Conservation (phyloP, 2,888 invertebrate species). For the Scaptomyza tumidula region DNA sequence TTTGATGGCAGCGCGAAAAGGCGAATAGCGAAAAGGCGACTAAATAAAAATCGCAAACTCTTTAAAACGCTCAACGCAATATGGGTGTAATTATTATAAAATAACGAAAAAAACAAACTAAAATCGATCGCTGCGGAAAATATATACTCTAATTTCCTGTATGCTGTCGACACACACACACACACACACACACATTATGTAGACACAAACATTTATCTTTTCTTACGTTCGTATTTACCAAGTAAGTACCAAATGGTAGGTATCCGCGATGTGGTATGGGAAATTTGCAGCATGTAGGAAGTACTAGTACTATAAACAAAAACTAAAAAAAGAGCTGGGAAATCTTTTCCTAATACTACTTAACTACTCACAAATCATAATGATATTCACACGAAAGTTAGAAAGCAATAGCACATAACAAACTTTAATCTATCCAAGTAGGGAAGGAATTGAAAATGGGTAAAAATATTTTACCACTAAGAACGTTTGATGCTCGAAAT, state of each 20-base stretch:
- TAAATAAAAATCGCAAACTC: constrained; percentile 18
- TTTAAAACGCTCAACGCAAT: constrained; percentile 37
- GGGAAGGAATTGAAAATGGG: too few species aligned
- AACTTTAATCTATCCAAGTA: too few species aligned
- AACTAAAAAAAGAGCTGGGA: constrained; percentile 3
- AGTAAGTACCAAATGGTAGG: background rate
- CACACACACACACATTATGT: constrained; percentile 52
- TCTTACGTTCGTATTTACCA: background rate
- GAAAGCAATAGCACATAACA: too few species aligned
- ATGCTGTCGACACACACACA: constrained; percentile 57
- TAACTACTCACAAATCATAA: constrained; percentile 1
- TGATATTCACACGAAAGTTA: background rate
- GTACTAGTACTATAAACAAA: background rate
- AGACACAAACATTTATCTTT: constrained; percentile 29
- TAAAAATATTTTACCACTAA: too few species aligned
- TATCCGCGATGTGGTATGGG: constrained; percentile 39
- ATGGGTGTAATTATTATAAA: constrained; percentile 69
- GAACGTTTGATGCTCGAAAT: too few species aligned
- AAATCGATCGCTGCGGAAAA: constrained; percentile 42
- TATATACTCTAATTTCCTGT: constrained; percentile 61
- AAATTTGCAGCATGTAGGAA: constrained; percentile 41
- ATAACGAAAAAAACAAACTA: constrained; percentile 47
- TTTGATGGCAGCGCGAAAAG: constrained; percentile 40
- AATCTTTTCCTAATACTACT: constrained; percentile 9
- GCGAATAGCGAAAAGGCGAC: background rate